These are phyloP conservation scores for Nyctereutes procyonoides DNA, from an alignment of 2,113 vertebrate species.

Conservation along the genomic window DNA sequence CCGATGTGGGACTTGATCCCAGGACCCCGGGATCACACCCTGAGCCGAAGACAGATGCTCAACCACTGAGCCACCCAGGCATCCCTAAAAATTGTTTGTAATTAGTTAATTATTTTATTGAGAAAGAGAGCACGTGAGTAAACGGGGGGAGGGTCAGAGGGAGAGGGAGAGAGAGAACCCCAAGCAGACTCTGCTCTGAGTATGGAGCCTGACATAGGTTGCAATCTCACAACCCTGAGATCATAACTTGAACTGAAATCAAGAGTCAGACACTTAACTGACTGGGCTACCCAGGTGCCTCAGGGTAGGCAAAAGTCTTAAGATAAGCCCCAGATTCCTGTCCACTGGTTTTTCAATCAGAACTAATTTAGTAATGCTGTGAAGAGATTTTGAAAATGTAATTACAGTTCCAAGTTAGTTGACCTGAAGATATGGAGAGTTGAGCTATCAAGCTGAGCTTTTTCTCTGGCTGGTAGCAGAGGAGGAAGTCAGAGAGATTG, in stretches of 20 bases:
- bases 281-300: background rate
- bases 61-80: too few species aligned
- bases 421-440: background rate
- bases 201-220: background rate
- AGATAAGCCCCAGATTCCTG: background rate
- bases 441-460: background rate
- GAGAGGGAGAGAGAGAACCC: background rate
- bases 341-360: background rate
- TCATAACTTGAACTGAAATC: background rate
- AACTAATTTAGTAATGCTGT: background rate
- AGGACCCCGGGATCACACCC: too few species aligned
- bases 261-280: background rate
- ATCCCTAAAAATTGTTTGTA: too few species aligned
- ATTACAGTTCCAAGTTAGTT: background rate
- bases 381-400: background rate
- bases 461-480: background rate
- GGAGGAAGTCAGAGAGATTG: background rate
- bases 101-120: too few species aligned
- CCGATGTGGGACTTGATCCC: too few species aligned
- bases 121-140: background rate
- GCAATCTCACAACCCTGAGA: background rate
- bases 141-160: too few species aligned
- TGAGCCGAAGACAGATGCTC: too few species aligned
- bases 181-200: background rate
- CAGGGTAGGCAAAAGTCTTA: background rate